These are phyloP conservation scores for Eclectus roratus DNA, from an alignment of 2,113 vertebrate genomes.

Conservation along the genomic window DNA sequence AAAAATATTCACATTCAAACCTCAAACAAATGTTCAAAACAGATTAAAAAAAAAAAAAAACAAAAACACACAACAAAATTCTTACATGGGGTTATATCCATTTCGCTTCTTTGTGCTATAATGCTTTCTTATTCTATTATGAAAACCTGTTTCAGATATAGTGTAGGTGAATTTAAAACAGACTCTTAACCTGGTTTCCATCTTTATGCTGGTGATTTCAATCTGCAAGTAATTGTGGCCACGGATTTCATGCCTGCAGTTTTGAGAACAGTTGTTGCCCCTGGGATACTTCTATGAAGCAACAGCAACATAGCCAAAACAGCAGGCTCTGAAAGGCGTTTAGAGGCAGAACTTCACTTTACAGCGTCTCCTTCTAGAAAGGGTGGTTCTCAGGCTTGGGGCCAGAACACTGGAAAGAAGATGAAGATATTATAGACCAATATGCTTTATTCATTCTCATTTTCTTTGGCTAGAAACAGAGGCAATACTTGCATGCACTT, in stretches of 20 bases:
- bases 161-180: not conserved
- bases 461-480: not conserved
- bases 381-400: not conserved
- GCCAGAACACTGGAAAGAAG: not conserved
- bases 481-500: not conserved
- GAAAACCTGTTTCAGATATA: not conserved
- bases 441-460: not conserved
- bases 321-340: rapidly evolving
- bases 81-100: not conserved
- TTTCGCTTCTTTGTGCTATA: not conserved
- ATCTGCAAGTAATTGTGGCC: not conserved
- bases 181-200: not conserved
- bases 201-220: not conserved
- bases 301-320: not conserved
- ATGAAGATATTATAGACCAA: not conserved
- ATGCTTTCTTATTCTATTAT: not conserved
- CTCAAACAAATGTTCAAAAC: not conserved
- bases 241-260: not conserved
- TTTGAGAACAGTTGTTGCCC: not conserved
- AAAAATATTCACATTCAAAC: slow-evolving; percentile 9
- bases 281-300: not conserved
- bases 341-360: not conserved
- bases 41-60: not conserved
- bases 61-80: not conserved
- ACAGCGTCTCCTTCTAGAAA: not conserved